Percentiles rank a stretch among this genome's conserved stretches.
Conservation (phyloP, 1,140 invertebrate species). For the Drosophila malerkotliana region DNA sequence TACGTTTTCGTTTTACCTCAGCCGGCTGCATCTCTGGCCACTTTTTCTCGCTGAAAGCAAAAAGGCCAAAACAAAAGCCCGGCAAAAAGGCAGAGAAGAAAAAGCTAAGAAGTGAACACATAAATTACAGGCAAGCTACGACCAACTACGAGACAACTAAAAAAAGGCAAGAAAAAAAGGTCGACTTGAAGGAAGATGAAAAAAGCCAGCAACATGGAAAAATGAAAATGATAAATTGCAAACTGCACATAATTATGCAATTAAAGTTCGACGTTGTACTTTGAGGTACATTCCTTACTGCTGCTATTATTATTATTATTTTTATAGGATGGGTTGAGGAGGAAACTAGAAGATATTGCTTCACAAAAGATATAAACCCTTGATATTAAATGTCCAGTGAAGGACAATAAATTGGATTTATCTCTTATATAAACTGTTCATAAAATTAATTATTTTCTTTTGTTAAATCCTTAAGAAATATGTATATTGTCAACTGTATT, state of each 20-base stretch:
- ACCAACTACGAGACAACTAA: constrained; percentile 18
- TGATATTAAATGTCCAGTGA: too few species aligned
- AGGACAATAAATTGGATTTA: too few species aligned
- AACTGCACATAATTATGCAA: constrained; percentile 84
- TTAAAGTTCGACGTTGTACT: constrained; percentile 82
- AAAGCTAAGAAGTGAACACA: constrained; percentile 52
- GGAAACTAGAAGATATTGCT: neutral
- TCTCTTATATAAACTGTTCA: neutral
- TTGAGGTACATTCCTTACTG: constrained; percentile 46
- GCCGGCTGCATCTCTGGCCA: constrained; percentile 5
- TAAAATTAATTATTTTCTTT: neutral
- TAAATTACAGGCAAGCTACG: constrained; percentile 69
- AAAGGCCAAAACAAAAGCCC: constrained; percentile 13
- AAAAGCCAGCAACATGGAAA: constrained; percentile 73
- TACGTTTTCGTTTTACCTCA: constrained; percentile 48
- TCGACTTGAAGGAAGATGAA: constrained; percentile 34
- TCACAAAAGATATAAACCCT: neutral
- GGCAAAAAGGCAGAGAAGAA: constrained; percentile 20
- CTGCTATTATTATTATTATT: constrained; percentile 52
- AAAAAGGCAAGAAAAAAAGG: constrained; percentile 27
- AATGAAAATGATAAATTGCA: constrained; percentile 84
- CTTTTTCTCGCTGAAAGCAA: neutral
- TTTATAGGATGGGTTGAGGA: constrained; percentile 66
- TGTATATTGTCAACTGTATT: constrained; percentile 3
- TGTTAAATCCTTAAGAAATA: constrained; percentile 1